A percentile compares a stretch with the other conserved stretches of the same genome.
phyloP scores from a whole-genome alignment of 2,888 invertebrate species.

The Parelbella ahira region DNA sequence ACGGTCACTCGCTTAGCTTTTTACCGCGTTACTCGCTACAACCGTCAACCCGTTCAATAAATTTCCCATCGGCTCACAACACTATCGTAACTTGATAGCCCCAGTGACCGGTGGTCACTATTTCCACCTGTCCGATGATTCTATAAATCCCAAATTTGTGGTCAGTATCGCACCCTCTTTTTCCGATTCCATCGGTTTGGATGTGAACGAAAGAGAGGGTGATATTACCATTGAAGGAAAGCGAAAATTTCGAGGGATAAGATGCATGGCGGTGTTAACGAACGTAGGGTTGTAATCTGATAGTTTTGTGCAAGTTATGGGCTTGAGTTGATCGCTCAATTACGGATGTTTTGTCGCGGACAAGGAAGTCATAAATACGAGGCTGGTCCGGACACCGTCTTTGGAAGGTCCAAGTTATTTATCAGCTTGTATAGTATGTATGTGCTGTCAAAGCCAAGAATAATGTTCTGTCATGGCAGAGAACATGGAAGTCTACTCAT shows the following conservation, averaged over 20 bases:
- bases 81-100: slow-evolving; percentile 67
- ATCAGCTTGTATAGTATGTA: slow-evolving; percentile 32
- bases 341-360: slow-evolving; percentile 59
- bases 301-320: slow-evolving; percentile 63
- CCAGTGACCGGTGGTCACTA: slow-evolving; percentile 68
- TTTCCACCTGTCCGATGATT: slow-evolving; percentile 57
- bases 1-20: slow-evolving; percentile 40
- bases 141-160: slow-evolving; percentile 35
- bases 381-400: slow-evolving; percentile 25
- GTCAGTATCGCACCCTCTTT: slow-evolving; percentile 37
- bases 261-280: slow-evolving; percentile 36
- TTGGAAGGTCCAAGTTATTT: slow-evolving; percentile 29
- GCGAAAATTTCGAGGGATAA: slow-evolving; percentile 42
- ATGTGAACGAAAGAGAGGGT: slow-evolving; percentile 35
- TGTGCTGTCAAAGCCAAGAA: slow-evolving; percentile 25
- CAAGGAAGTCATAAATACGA: slow-evolving; percentile 71
- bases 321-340: slow-evolving; percentile 69
- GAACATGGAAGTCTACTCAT: slow-evolving; percentile 34
- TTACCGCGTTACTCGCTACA: slow-evolving; percentile 62
- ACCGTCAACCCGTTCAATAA: slow-evolving; percentile 49
- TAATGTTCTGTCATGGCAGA: slow-evolving; percentile 34
- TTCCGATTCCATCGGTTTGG: not conserved
- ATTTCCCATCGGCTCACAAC: slow-evolving; percentile 59
- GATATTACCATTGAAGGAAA: slow-evolving; percentile 38
- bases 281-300: slow-evolving; percentile 62